These are phyloP conservation scores for Danio aesculapii DNA, from an alignment of 2,797 vertebrate species.

Conservation along the genomic window DNA sequence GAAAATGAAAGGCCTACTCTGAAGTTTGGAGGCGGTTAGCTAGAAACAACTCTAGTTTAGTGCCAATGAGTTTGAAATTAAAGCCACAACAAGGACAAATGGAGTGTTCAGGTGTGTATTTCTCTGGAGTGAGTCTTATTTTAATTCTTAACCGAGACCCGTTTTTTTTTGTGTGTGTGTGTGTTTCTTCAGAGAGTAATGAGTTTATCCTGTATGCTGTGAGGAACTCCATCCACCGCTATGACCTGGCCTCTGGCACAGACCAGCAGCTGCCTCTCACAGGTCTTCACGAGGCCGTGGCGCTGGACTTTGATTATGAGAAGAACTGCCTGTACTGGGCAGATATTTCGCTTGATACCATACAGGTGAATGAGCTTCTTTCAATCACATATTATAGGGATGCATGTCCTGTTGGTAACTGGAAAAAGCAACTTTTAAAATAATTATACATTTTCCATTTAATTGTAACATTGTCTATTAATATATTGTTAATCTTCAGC, in stretches of 20 bases:
- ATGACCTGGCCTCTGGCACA: slow-evolving; percentile 90
- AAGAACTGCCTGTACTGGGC: slow-evolving; percentile 98
- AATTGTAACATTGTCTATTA: too few species aligned
- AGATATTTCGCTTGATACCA: slow-evolving; percentile 92
- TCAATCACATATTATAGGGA: neutral
- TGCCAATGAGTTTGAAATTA: neutral
- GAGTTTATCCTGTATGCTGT: slow-evolving; percentile 96
- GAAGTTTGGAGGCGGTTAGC: neutral
- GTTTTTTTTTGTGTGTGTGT: neutral
- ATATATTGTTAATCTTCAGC: too few species aligned
- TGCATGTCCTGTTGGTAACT: neutral
- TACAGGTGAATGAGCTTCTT: slow-evolving; percentile 83
- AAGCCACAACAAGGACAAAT: neutral
- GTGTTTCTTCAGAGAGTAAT: slow-evolving; percentile 87
- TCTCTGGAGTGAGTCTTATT: neutral
- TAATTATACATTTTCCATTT: too few species aligned
- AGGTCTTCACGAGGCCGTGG: slow-evolving; percentile 89
- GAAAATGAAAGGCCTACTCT: slow-evolving; percentile 4
- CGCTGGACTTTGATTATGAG: slow-evolving; percentile 96
- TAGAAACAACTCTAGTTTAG: neutral
- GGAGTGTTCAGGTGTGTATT: neutral
- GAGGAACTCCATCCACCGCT: slow-evolving; percentile 93
- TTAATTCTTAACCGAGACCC: neutral
- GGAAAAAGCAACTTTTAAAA: too few species aligned
- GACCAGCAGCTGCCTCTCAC: slow-evolving; percentile 90